Conservation (phyloP, 1,140 invertebrate species). For the Drosophila mauritiana region DNA sequence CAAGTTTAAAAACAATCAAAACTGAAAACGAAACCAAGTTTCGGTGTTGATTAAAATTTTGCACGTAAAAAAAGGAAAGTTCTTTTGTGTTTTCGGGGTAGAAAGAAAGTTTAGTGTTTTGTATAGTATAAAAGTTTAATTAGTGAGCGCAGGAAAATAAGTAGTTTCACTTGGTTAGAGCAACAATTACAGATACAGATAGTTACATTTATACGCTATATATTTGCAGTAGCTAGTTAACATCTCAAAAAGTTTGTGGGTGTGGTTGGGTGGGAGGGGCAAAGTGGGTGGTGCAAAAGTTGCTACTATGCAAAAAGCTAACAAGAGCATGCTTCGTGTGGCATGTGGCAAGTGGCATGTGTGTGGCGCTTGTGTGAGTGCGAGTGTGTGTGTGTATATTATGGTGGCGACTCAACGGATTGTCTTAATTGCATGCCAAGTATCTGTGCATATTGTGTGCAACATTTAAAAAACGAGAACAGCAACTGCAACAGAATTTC, state of each 20-base stretch:
- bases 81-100: slow-evolving; percentile 22
- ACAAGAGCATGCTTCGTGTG: slow-evolving; percentile 39
- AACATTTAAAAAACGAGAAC: slow-evolving; percentile 37
- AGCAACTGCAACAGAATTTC: slow-evolving; percentile 17
- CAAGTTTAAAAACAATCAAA: slow-evolving; percentile 29
- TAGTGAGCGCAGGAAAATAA: slow-evolving; percentile 31
- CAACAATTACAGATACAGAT: slow-evolving; percentile 36
- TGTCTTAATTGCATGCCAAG: slow-evolving; percentile 55
- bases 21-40: slow-evolving; percentile 12
- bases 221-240: slow-evolving; percentile 43
- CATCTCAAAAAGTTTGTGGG: slow-evolving; percentile 12
- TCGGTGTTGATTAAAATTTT: slow-evolving; percentile 45
- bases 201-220: slow-evolving; percentile 2
- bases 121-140: slow-evolving; percentile 20
- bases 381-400: slow-evolving; percentile 8
- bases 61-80: slow-evolving; percentile 42
- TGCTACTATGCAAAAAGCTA: slow-evolving; percentile 43
- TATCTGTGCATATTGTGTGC: slow-evolving; percentile 29
- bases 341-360: slow-evolving; percentile 31
- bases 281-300: slow-evolving; percentile 31
- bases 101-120: slow-evolving; percentile 33
- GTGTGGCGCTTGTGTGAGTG: slow-evolving; percentile 4
- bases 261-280: not conserved
- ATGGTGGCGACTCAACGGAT: slow-evolving; percentile 21
- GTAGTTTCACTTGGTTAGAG: slow-evolving; percentile 24